Percentiles rank a stretch among this genome's conserved stretches.
Evolutionary conservation across 2,888 invertebrate genomes (phyloP).

Genomic region (Caenorhabditis sp.): DNA sequence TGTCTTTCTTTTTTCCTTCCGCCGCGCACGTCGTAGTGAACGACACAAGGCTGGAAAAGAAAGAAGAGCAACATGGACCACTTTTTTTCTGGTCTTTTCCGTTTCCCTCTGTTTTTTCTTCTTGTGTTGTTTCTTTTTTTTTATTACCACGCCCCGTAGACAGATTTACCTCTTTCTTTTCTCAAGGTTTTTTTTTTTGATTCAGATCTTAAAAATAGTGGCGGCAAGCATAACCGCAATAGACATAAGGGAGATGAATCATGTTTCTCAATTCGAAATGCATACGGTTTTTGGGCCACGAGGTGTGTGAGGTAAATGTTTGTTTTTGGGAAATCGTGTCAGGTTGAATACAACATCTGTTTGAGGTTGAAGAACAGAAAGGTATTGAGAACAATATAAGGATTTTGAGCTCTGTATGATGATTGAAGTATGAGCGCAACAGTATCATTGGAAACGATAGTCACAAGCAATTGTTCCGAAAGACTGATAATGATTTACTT

Average conservation of each 20-base stretch:
- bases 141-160: slow-evolving; percentile 33
- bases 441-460: too few relatives aligned
- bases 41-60: slow-evolving; percentile 36
- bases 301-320: not conserved
- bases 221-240: slow-evolving; percentile 14
- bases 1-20: slow-evolving; percentile 8
- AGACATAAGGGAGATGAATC: slow-evolving; percentile 37
- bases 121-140: slow-evolving; percentile 41
- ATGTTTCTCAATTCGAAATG: slow-evolving; percentile 35
- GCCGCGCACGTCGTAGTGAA: slow-evolving; percentile 32
- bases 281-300: slow-evolving; percentile 9
- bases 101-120: slow-evolving; percentile 42
- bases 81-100: slow-evolving; percentile 33
- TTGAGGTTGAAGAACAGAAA: too few relatives aligned
- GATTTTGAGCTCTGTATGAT: too few relatives aligned
- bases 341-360: not conserved
- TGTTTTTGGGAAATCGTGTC: not conserved
- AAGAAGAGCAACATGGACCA: slow-evolving; percentile 50
- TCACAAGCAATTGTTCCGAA: too few relatives aligned
- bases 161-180: slow-evolving; percentile 26
- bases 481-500: too few relatives aligned
- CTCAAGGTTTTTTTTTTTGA: slow-evolving; percentile 13
- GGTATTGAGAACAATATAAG: too few relatives aligned
- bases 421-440: too few relatives aligned
- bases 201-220: slow-evolving; percentile 15